Conservation (phyloP, 2,888 invertebrate genomes). For the Phalera bucephala region DNA sequence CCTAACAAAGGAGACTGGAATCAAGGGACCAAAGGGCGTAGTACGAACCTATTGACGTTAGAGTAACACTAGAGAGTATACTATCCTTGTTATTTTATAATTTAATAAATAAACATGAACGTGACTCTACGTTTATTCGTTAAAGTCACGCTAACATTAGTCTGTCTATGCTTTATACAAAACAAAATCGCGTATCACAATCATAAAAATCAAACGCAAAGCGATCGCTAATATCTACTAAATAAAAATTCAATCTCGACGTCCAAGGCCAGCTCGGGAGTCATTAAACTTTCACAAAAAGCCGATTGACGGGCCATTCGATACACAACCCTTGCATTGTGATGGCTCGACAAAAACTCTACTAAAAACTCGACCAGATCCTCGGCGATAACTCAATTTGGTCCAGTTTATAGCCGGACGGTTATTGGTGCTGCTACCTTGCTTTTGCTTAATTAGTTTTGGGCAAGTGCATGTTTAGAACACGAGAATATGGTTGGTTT, state of each 20-base stretch:
- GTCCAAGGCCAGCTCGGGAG: conserved; percentile 28
- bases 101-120: too few species aligned
- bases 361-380: conserved; percentile 37
- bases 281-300: conserved; percentile 39
- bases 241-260: conserved; percentile 30
- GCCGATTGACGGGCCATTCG: conserved; percentile 33
- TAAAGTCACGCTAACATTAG: too few species aligned
- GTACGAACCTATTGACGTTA: too few species aligned
- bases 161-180: neutral
- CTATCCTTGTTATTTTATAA: too few species aligned
- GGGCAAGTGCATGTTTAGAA: too few species aligned
- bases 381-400: conserved; percentile 49
- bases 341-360: conserved; percentile 30
- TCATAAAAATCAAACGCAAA: neutral
- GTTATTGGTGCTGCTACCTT: conserved; percentile 30
- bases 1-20: too few species aligned
- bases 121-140: too few species aligned
- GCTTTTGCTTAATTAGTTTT: conserved; percentile 30
- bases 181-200: neutral
- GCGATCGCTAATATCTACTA: conserved; percentile 6
- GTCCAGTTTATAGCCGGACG: conserved; percentile 30
- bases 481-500: conserved; percentile 26
- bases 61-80: too few species aligned
- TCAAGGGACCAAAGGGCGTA: too few species aligned
- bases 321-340: conserved; percentile 35